Percentiles rank a stretch among this genome's conserved stretches.
Evolutionary conservation across 2,797 vertebrate genomes (phyloP).

Genomic region (Enteromius argenteus): DNA sequence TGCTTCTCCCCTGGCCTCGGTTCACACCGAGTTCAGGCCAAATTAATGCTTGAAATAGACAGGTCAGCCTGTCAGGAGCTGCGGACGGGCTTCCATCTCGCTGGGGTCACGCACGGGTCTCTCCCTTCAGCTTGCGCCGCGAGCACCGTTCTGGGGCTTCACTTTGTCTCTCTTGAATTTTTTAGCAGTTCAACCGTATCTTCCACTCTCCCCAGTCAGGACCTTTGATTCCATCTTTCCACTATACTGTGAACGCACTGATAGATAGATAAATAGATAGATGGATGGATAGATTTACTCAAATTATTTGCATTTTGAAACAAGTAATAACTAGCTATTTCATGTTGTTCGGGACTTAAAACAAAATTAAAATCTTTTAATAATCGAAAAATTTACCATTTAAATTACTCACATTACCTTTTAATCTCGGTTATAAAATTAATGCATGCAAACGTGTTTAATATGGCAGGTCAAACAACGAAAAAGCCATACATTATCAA

Average conservation of each 20-base stretch:
- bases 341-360: neutral
- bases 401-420: neutral
- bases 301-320: neutral
- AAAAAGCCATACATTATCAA: neutral
- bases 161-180: constrained; percentile 57
- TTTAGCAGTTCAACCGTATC: constrained; percentile 61
- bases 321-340: neutral
- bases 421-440: neutral
- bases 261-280: too few relatives aligned
- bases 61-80: constrained; percentile 75
- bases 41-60: constrained; percentile 78
- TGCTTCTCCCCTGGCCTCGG: constrained; percentile 76
- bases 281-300: too few relatives aligned
- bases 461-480: neutral
- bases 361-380: neutral
- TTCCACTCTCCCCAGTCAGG: constrained; percentile 43
- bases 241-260: constrained; percentile 25
- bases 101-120: constrained; percentile 71
- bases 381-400: neutral
- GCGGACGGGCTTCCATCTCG: constrained; percentile 67
- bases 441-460: neutral
- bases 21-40: constrained; percentile 88
- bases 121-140: constrained; percentile 59
- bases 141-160: constrained; percentile 57
- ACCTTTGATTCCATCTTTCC: constrained; percentile 35